Evolutionary conservation across 2,797 vertebrate genomes (phyloP).

Genomic region (Scolopax bukidnonensis): DNA sequence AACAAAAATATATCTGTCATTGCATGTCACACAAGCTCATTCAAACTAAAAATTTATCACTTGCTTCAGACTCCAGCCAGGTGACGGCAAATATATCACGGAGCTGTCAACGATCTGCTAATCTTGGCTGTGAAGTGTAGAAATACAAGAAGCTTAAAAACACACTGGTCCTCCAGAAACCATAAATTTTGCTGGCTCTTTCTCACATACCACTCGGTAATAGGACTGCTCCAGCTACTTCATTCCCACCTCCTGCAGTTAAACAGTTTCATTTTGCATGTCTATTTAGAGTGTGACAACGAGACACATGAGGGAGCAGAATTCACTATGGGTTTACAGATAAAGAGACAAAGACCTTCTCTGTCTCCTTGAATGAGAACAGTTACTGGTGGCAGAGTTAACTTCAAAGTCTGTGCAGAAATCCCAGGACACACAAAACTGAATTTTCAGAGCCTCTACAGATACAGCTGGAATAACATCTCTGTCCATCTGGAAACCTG

Average conservation of each 20-base stretch:
- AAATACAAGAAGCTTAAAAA: constrained; percentile 61
- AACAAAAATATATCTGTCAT: constrained; percentile 38
- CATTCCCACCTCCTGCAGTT: constrained; percentile 6
- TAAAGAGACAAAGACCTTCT: not conserved
- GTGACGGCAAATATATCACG: constrained; percentile 56
- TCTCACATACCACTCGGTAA: constrained; percentile 1
- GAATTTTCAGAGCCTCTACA: not conserved
- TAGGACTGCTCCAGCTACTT: not conserved
- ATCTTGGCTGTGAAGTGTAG: constrained; percentile 44
- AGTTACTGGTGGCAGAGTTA: not conserved
- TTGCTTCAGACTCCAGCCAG: constrained; percentile 28
- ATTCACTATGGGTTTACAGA: not conserved
- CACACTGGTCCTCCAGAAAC: constrained; percentile 38
- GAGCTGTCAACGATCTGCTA: constrained; percentile 25
- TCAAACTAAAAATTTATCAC: constrained; percentile 45
- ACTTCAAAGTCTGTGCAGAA: not conserved
- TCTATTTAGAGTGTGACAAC: not conserved
- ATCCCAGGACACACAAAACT: not conserved
- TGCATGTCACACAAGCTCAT: constrained; percentile 23
- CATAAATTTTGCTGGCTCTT: constrained; percentile 43
- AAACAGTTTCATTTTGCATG: not conserved
- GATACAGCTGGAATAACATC: not conserved
- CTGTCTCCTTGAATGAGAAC: not conserved
- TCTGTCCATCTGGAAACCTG: not conserved
- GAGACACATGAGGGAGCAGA: not conserved